A percentile compares a stretch with the other conserved stretches of the same genome.
Evolutionary conservation across 2,113 vertebrate species (phyloP).

Genomic region (Callospermophilus lateralis): DNA sequence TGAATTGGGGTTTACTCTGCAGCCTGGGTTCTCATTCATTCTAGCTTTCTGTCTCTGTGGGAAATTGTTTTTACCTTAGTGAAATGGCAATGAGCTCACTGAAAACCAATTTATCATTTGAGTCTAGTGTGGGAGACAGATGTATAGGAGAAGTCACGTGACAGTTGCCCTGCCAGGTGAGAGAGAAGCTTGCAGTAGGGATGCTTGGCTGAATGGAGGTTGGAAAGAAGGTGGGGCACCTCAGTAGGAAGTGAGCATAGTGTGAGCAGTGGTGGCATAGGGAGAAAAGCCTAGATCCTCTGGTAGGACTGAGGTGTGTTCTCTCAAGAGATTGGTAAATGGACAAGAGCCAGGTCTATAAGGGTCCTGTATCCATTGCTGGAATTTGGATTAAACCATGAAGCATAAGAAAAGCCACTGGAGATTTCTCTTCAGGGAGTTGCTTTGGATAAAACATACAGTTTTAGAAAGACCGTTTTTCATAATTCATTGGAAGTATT

Average conservation of each 20-base stretch:
- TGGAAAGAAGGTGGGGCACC: neutral
- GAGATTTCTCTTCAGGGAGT: neutral
- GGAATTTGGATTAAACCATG: neutral
- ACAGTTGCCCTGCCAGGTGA: neutral
- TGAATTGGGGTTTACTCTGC: neutral
- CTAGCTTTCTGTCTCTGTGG: neutral
- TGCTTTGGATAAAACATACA: neutral
- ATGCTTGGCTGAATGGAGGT: neutral
- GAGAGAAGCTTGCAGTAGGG: neutral
- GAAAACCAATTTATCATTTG: slow-evolving; percentile 9
- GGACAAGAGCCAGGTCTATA: neutral
- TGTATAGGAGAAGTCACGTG: neutral
- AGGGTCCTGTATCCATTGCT: neutral
- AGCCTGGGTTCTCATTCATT: neutral
- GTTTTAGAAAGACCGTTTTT: neutral
- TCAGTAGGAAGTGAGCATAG: neutral
- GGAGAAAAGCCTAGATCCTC: no score
- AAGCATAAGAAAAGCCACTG: neutral
- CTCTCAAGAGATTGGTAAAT: neutral
- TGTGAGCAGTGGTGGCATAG: neutral
- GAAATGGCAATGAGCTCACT: neutral
- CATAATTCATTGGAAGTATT: slow-evolving; percentile 33
- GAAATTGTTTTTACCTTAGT: neutral
- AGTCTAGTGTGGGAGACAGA: neutral
- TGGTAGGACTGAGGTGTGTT: neutral